Percentiles rank a stretch among this genome's conserved stretches.
Evolutionary conservation across 2,888 invertebrate species (phyloP).

Genomic region (Leucophenga maculata): DNA sequence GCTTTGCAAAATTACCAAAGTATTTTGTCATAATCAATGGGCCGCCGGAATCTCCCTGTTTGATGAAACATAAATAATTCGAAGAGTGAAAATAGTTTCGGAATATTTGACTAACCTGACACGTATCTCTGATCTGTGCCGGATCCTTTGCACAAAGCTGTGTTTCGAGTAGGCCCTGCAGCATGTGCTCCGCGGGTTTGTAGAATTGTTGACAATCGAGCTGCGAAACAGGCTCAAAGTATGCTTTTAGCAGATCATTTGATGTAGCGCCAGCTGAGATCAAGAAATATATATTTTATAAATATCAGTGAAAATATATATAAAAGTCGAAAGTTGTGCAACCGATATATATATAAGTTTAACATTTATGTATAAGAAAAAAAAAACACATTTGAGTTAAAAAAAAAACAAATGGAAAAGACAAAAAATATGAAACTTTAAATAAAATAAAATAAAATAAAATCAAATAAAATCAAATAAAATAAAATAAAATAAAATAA

Average conservation of each 20-base stretch:
- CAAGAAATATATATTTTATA: no score
- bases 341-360: no score
- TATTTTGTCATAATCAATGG: constrained; percentile 17
- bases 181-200: constrained; percentile 16
- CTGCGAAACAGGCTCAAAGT: constrained; percentile 37
- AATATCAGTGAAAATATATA: no score
- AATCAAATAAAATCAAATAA: no score
- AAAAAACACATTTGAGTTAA: no score
- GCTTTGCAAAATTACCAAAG: not conserved
- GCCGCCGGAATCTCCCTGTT: constrained; percentile 44
- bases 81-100: not conserved
- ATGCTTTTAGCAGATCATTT: constrained; percentile 57
- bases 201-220: constrained; percentile 24
- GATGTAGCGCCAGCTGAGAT: constrained; percentile 38
- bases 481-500: no score
- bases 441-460: no score
- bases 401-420: no score
- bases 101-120: constrained; percentile 31
- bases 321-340: no score
- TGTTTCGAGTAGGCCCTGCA: constrained; percentile 29
- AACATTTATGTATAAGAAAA: no score
- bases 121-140: constrained; percentile 37
- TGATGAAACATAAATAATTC: not conserved
- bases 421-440: no score
- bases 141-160: constrained; percentile 41